phyloP scores from a whole-genome alignment of 2,797 vertebrate genomes.

The Arctocebus calabarensis region DNA sequence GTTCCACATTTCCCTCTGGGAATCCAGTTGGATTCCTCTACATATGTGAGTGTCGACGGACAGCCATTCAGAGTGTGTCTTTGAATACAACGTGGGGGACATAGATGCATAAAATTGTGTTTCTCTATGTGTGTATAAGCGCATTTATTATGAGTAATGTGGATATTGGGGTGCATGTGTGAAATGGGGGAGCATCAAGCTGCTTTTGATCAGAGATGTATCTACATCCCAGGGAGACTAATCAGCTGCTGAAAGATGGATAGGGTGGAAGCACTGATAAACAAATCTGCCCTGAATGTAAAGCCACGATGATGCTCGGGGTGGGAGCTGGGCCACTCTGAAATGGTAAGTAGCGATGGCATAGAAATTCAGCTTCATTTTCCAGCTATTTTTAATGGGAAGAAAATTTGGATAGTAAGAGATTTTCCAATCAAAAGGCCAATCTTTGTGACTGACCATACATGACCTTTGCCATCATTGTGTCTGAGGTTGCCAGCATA shows the following conservation, averaged over 20 bases:
- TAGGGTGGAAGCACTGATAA: constrained; percentile 82
- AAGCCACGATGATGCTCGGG: constrained; percentile 83
- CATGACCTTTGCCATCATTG: neutral
- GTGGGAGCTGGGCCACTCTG: constrained; percentile 75
- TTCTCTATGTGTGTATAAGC: constrained; percentile 79
- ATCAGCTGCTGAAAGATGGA: constrained; percentile 87
- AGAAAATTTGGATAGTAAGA: constrained; percentile 71
- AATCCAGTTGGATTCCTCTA: constrained; percentile 81
- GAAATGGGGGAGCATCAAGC: constrained; percentile 78
- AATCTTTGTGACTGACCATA: constrained; percentile 63
- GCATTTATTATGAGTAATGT: constrained; percentile 84
- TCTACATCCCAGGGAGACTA: constrained; percentile 87
- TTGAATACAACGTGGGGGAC: constrained; percentile 76
- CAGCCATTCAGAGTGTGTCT: constrained; percentile 68
- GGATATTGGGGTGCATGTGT: constrained; percentile 73
- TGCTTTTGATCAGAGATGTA: constrained; percentile 84
- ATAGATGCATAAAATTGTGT: constrained; percentile 81
- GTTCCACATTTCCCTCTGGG: constrained; percentile 85
- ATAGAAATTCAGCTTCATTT: constrained; percentile 83
- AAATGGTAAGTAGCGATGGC: constrained; percentile 71
- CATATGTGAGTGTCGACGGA: constrained; percentile 73
- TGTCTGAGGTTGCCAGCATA: neutral
- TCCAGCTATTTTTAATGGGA: constrained; percentile 77
- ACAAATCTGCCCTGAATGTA: constrained; percentile 86
- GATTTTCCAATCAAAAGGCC: constrained; percentile 74